These are phyloP conservation scores for Hypomecis punctinalis DNA, from an alignment of 2,888 invertebrate genomes.

Conservation along the genomic window DNA sequence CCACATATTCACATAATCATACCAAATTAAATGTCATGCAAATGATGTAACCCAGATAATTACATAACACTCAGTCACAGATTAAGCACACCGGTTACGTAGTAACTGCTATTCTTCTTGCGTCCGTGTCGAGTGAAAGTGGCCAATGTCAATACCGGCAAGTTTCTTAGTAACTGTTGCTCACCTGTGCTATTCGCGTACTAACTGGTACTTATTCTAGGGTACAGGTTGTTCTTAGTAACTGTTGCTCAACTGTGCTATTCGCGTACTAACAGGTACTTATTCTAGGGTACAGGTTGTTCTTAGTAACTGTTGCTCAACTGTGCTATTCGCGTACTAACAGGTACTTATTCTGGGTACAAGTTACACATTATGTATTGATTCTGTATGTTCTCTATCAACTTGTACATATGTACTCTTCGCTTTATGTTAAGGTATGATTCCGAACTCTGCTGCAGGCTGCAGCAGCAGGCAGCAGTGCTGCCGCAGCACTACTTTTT, in stretches of 20 bases:
- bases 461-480: no score
- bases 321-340: not conserved
- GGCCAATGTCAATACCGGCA: conserved; percentile 27
- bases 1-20: conserved; percentile 11
- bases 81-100: not conserved
- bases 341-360: conserved; percentile 2
- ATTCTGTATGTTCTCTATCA: no score
- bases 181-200: conserved; percentile 13
- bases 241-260: conserved; percentile 22
- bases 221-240: not conserved
- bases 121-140: conserved; percentile 29
- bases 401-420: no score
- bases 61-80: conserved; percentile 18
- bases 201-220: conserved; percentile 13
- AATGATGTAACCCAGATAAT: conserved; percentile 33
- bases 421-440: no score
- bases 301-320: not conserved
- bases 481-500: no score
- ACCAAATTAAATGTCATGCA: conserved; percentile 21
- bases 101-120: not conserved
- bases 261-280: conserved; percentile 4
- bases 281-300: not conserved
- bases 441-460: no score
- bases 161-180: conserved; percentile 18
- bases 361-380: not conserved